Evolutionary conservation across 2,113 vertebrate genomes (phyloP), one percentile per base, ranked within the genome.

Genomic region (Tursiops truncatus): DNA sequence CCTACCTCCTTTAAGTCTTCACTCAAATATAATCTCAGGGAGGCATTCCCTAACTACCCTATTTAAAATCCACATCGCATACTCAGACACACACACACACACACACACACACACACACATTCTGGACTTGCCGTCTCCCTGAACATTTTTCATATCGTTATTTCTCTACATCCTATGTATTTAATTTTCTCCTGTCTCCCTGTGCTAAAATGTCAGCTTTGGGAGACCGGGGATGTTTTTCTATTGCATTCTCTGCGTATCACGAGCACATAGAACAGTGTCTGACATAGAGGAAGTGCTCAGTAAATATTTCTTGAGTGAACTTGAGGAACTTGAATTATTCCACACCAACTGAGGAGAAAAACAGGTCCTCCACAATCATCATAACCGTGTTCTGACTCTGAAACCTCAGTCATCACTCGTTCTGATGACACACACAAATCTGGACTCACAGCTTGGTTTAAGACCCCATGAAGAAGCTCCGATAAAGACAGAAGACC

Each of bases 241-340:
- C 21, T 77, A 1, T 38, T 44, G 10, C 18, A 28, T 62, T 86
- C 85, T 58, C 4, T 63, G 6, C 18, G 0, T 21, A 14, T 70
- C 33, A 68, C 47, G 17, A 36, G 6, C 44, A 14, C 33, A 89
- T 21, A 65, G 67, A 81, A 33, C 3, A 71, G 25, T 33, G 15
- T 18, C 38, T 47, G 63, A 62, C n/a, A 82, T 11, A 44, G 15
- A 14, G 6, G 28, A 60, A 71, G 38, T 21, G 65, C 44, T 83
- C 58, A 11, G 2, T 41, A 67, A 77, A 62, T 70, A 86, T 38
- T 82, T 38, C 53, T 1, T 28, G 33, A 58, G 76, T n/a, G 23
- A 84, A 70, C 63, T 13, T 38, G 31, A 63, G 53, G 73, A 63
- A 80, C 15, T 44, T 97, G 18, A 65, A 76, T 88, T 60, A 84